Base-by-base conservation (phyloP, 2,888 invertebrate genomes). In the Lathronympha strigana region DNA sequence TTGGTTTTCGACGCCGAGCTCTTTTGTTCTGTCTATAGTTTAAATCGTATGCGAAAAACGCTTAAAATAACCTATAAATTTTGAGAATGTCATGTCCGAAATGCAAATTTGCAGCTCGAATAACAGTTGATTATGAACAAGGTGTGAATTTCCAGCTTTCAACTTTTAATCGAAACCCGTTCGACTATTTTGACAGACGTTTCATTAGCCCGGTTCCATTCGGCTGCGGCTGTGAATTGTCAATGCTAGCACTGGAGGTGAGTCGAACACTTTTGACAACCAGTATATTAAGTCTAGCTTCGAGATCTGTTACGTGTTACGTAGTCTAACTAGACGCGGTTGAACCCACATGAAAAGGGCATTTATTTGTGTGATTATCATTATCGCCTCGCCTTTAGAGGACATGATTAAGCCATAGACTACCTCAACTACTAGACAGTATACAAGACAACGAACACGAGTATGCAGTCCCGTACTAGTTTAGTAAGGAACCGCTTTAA, bases 141-240 rank as follows among this genome's bases (percentile, higher is more conserved):
- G 57, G 31, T 51, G 47, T 53, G 50, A 57, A 62, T 51, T 61
- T 57, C 51, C 45, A 21, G 47, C 36, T 49, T 84, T 81, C 83
- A 76, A 85, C 84, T 81, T 90, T 84, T 84, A 86, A 88, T 89
- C 88, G 86, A 88, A 88, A 82, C 84, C 83, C 68, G 75, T 73
- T 76, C 75, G 77, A 75, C 71, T 76, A 76, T 83, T 85, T 85
- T 89, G 89, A 90, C 84, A 85, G 91, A 89, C 90, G 73, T 90
- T 90, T 89, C 87, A 90, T 90, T 91, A 89, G 87, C 90, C 89
- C 78, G 83, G 77, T 87, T 87, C 76, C 79, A 77, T 77, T 81
- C 63, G 70, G 66, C 61, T 69, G 69, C 66, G 73, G 74, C 67
- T 71, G 66, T 69, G 63, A 69, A 43, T 43, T 43, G 47, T 23